Conservation (phyloP, 2,797 vertebrate genomes). For the Parambassis ranga region DNA sequence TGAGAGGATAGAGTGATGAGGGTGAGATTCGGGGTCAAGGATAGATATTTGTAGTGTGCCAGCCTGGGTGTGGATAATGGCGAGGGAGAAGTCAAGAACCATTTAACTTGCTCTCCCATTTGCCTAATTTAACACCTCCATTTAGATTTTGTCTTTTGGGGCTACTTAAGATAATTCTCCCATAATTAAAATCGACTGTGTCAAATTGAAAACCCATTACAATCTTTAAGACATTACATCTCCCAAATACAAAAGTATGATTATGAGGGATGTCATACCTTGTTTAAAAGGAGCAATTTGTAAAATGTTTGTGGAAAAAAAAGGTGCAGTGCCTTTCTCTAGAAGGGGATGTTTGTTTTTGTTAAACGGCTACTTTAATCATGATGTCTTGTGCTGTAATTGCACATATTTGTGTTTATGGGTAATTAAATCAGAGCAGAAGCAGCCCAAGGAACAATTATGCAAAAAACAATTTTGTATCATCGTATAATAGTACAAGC, state of each 20-base stretch:
- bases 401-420: too few species aligned
- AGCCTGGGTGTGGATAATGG: constrained; percentile 55
- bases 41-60: constrained; percentile 53
- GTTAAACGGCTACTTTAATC: too few species aligned
- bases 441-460: too few species aligned
- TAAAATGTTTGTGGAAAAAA: too few species aligned
- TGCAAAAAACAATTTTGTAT: too few species aligned
- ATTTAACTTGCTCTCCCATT: constrained; percentile 60
- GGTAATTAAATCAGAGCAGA: too few species aligned
- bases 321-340: too few species aligned
- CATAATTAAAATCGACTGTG: constrained; percentile 64
- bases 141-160: constrained; percentile 73
- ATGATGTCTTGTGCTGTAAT: too few species aligned
- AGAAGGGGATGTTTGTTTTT: too few species aligned
- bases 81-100: constrained; percentile 59
- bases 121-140: constrained; percentile 58
- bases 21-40: constrained; percentile 53
- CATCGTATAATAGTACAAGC: too few species aligned
- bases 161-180: constrained; percentile 66
- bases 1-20: constrained; percentile 37
- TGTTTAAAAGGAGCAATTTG: too few species aligned
- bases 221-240: constrained; percentile 50
- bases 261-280: neutral
- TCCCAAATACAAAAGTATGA: constrained; percentile 1
- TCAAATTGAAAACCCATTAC: constrained; percentile 68